phyloP scores from a whole-genome alignment of 2,888 invertebrate species.

The Himalopsyche anomala region DNA sequence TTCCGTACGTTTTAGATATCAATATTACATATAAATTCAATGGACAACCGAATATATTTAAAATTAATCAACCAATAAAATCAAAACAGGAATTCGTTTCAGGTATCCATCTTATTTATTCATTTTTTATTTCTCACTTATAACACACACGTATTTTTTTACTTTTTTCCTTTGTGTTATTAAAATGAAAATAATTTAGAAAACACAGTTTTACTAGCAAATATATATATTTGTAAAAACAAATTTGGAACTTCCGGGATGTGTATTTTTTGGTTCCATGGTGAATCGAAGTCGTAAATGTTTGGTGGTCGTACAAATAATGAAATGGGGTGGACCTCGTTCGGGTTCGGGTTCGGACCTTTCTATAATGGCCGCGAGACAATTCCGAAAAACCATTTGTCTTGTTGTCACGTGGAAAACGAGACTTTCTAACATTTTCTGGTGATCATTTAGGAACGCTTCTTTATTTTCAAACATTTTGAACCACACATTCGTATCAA shows the following conservation, averaged over 20 bases:
- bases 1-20: no score
- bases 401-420: conserved; percentile 53
- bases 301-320: conserved; percentile 11
- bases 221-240: no score
- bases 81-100: no score
- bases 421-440: conserved; percentile 23
- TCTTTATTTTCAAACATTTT: not conserved
- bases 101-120: no score
- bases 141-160: no score
- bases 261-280: not conserved
- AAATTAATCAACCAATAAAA: no score
- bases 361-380: conserved; percentile 55
- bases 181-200: no score
- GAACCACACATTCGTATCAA: not conserved
- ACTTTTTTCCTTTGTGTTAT: no score
- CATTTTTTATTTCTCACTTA: no score
- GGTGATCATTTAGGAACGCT: conserved; percentile 8
- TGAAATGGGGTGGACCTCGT: not conserved
- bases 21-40: no score
- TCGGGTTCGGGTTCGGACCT: conserved; percentile 43
- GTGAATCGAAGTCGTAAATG: conserved; percentile 32
- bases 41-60: no score
- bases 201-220: no score
- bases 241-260: not conserved
- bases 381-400: conserved; percentile 54